A percentile compares a stretch with the other conserved stretches of the same genome.
These are phyloP conservation scores for Nebria ingens DNA, from an alignment of 1,140 invertebrate species.

Conservation along the genomic window DNA sequence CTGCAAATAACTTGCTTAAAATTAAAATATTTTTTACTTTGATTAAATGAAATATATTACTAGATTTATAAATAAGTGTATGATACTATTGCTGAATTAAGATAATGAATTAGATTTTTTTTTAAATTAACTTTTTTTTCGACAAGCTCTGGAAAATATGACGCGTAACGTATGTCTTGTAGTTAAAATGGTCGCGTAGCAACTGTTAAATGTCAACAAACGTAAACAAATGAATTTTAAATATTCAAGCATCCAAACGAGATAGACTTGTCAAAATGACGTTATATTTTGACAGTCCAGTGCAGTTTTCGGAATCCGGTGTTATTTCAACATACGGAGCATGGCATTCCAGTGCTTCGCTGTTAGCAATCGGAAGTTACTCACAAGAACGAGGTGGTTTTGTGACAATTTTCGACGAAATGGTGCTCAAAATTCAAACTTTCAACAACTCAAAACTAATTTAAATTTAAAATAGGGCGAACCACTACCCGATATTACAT, in stretches of 20 bases:
- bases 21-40: no score
- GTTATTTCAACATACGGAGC: conserved; percentile 61
- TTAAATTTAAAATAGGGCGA: conserved; percentile 52
- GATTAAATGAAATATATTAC: no score
- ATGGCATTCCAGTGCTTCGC: conserved; percentile 68
- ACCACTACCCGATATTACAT: conserved; percentile 63
- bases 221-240: neutral
- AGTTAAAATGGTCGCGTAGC: conserved; percentile 4
- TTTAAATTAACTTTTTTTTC: no score
- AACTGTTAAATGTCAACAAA: conserved; percentile 10
- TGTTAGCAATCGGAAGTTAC: conserved; percentile 77
- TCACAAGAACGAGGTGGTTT: conserved; percentile 79
- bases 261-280: conserved; percentile 44
- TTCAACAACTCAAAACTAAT: neutral
- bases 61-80: no score
- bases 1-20: no score
- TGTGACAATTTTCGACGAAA: conserved; percentile 79
- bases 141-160: neutral
- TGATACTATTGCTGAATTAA: no score
- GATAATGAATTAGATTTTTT: no score
- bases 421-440: conserved; percentile 40
- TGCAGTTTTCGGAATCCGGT: conserved; percentile 54
- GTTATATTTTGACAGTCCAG: conserved; percentile 63
- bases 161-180: neutral
- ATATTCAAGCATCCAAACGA: neutral